These are phyloP conservation scores for Magallana angulata DNA, from an alignment of 1,140 invertebrate species.

Conservation along the genomic window DNA sequence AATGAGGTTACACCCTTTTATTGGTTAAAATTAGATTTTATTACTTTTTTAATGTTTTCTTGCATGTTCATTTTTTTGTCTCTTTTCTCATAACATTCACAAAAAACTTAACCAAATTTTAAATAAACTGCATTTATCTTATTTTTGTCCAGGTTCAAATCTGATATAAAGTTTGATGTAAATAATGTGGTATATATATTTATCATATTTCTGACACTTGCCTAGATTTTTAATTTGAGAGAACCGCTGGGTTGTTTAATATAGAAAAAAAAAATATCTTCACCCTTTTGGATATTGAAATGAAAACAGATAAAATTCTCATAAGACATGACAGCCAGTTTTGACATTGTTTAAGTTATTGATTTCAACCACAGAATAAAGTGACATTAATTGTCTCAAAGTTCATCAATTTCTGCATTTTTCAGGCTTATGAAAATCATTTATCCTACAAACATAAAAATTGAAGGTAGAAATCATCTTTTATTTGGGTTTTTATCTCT, in stretches of 20 bases:
- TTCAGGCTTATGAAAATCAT: not conserved
- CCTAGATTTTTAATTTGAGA: not conserved
- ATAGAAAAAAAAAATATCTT: conserved; percentile 13
- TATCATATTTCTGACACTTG: not conserved
- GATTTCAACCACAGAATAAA: not conserved
- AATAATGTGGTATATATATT: not conserved
- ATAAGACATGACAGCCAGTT: not conserved
- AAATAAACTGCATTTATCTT: not conserved
- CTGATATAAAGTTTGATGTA: not conserved
- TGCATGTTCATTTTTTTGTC: not conserved
- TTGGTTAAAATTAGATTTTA: conserved; percentile 27
- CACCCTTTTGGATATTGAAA: not conserved
- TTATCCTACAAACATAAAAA: not conserved
- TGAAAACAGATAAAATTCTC: not conserved
- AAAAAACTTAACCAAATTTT: not conserved
- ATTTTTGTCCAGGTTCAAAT: not conserved
- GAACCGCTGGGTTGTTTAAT: not conserved
- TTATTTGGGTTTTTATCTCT: not conserved
- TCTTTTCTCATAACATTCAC: not conserved
- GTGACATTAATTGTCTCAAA: conserved; percentile 3
- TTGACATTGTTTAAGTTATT: not conserved
- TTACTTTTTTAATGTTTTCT: not conserved
- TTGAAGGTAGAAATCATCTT: not conserved
- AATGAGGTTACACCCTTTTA: conserved; percentile 29
- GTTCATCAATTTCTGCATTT: not conserved